Evolutionary conservation across 2,113 vertebrate species (phyloP).

Genomic region (Pseudopipra pipra): DNA sequence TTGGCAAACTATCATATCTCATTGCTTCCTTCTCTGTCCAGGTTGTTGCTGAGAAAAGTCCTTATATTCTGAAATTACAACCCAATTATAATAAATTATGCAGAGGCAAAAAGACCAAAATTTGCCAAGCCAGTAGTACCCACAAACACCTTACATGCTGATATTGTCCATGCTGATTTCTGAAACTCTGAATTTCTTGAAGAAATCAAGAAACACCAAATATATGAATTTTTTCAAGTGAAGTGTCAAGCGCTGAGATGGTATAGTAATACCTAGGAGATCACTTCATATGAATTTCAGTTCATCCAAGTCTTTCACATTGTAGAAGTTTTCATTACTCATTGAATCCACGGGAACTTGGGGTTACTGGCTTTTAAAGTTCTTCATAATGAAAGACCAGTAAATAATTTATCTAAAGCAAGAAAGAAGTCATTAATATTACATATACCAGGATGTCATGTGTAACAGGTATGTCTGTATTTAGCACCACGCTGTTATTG

Average conservation of each 20-base stretch:
- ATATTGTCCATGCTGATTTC: not conserved
- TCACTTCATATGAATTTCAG: not conserved
- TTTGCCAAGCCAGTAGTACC: not conserved
- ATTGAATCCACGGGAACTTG: not conserved
- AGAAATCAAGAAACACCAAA: not conserved
- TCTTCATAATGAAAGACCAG: not conserved
- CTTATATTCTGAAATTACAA: not conserved
- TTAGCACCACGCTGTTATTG: not conserved
- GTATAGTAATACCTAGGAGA: not conserved
- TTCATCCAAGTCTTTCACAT: not conserved
- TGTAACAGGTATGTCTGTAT: not conserved
- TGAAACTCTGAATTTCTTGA: not conserved
- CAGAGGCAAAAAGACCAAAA: not conserved
- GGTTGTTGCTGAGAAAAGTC: not conserved
- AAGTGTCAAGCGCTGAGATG: not conserved
- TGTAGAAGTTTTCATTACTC: not conserved
- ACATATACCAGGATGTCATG: not conserved
- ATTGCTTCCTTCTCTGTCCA: not conserved
- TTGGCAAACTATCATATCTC: not conserved
- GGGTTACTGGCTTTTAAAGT: not conserved
- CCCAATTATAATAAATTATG: not conserved
- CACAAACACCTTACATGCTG: not conserved
- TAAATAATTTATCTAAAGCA: not conserved
- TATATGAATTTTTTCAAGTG: not conserved
- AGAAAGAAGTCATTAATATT: not conserved